Conservation (phyloP, 2,113 vertebrate species). For the Laterallus jamaicensis region DNA sequence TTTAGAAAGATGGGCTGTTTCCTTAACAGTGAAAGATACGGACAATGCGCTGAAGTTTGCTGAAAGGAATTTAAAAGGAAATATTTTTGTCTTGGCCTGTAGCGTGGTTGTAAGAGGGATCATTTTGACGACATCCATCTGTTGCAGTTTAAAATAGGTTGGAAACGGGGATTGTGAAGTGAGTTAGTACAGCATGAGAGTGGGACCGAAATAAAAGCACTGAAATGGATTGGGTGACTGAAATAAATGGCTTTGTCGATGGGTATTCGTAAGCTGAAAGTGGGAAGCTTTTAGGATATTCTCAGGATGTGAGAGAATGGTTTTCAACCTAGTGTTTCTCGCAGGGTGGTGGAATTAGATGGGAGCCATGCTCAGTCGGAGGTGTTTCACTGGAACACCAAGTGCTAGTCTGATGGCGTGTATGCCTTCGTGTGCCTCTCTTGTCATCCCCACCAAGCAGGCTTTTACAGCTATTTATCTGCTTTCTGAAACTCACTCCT, state of each 20-base stretch:
- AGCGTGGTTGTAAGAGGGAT: neutral
- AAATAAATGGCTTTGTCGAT: neutral
- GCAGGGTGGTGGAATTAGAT: neutral
- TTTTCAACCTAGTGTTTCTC: neutral
- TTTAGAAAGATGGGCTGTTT: constrained; percentile 14
- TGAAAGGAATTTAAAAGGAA: constrained; percentile 44
- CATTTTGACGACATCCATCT: constrained; percentile 50
- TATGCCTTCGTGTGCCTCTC: fast-evolving
- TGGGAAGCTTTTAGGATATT: neutral
- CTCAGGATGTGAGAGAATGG: neutral
- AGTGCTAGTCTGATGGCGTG: fast-evolving
- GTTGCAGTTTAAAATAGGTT: constrained; percentile 41
- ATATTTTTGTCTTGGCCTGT: constrained; percentile 46
- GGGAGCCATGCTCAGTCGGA: fast-evolving
- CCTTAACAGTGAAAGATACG: neutral
- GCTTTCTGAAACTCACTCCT: neutral
- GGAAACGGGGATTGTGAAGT: neutral
- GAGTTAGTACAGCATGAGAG: neutral
- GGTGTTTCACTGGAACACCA: neutral
- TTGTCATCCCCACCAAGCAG: neutral
- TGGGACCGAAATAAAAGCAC: neutral
- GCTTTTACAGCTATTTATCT: fast-evolving
- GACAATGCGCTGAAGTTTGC: constrained; percentile 16
- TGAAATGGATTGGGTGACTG: neutral
- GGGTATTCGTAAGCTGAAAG: neutral